A percentile compares a stretch with the other conserved stretches of the same genome.
Conservation (phyloP, 2,888 invertebrate species). For the Mimumesa dahlbomi region DNA sequence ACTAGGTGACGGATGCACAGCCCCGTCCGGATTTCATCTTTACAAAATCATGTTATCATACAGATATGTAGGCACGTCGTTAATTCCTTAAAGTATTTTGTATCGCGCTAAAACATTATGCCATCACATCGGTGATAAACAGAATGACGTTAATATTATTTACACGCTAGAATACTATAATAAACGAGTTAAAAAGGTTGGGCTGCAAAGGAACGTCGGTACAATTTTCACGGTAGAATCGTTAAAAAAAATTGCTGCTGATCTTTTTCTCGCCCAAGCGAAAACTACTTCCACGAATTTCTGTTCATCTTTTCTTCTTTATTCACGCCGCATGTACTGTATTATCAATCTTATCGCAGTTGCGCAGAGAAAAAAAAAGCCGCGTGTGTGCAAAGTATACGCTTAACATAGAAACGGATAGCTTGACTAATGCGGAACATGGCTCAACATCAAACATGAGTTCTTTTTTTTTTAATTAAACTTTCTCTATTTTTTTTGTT, state of each 20-base stretch:
- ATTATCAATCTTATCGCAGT: conserved; percentile 40
- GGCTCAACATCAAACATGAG: conserved; percentile 16
- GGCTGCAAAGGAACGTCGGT: conserved; percentile 60
- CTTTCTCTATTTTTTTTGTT: too few relatives aligned
- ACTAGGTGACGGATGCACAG: conserved; percentile 78
- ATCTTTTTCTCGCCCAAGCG: not conserved
- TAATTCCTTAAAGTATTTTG: conserved; percentile 57
- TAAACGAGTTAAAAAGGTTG: conserved; percentile 52
- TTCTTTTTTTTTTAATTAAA: conserved; percentile 1
- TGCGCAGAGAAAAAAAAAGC: conserved; percentile 41
- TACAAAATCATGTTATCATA: conserved; percentile 64
- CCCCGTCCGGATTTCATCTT: conserved; percentile 69
- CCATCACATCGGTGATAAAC: conserved; percentile 54
- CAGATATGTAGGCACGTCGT: conserved; percentile 75
- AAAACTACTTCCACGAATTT: conserved; percentile 8
- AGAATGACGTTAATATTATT: conserved; percentile 48
- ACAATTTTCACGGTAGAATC: conserved; percentile 16
- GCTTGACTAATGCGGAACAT: conserved; percentile 38
- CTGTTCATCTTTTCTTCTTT: conserved; percentile 22
- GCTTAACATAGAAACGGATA: conserved; percentile 45
- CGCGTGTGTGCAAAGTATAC: conserved; percentile 33
- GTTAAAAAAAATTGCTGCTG: not conserved
- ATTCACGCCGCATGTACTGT: conserved; percentile 41
- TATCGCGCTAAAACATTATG: conserved; percentile 60
- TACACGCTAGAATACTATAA: conserved; percentile 51